These are phyloP conservation scores for Spicauda simplicius DNA, from an alignment of 2,888 invertebrate species.

Conservation along the genomic window DNA sequence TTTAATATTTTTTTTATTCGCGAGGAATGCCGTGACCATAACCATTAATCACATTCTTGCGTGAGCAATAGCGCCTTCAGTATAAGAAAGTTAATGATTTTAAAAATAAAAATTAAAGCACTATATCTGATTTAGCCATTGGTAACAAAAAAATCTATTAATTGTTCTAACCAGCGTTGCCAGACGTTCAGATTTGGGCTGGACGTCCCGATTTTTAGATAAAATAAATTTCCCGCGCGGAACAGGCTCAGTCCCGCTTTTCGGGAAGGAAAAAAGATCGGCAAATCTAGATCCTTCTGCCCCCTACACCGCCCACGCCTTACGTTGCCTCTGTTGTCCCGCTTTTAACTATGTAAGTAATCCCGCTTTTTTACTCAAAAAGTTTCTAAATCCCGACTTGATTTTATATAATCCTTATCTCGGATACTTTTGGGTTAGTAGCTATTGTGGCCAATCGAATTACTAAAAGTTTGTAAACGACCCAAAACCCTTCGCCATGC, in stretches of 20 bases:
- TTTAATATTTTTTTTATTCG: background rate
- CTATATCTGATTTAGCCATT: background rate
- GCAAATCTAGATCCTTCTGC: too few species aligned
- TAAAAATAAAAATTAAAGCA: too few species aligned
- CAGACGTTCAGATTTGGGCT: too few species aligned
- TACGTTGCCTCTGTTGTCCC: too few species aligned
- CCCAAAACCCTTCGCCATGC: background rate
- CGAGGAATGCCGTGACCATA: background rate
- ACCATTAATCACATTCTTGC: background rate
- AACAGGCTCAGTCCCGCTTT: too few species aligned
- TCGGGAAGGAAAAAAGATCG: too few species aligned
- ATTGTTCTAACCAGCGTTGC: background rate
- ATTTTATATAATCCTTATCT: background rate
- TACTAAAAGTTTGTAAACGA: conserved; percentile 31
- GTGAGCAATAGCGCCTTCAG: background rate
- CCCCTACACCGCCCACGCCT: too few species aligned
- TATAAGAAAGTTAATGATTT: background rate
- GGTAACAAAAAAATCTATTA: background rate
- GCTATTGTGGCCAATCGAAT: conserved; percentile 10
- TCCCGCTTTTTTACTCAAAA: too few species aligned
- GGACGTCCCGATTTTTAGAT: too few species aligned
- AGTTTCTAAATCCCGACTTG: too few species aligned
- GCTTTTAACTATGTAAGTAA: too few species aligned
- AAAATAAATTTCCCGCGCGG: too few species aligned
- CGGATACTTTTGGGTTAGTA: conserved; percentile 5